Conservation (phyloP, 2,113 vertebrate species). For the Petromus typicus region DNA sequence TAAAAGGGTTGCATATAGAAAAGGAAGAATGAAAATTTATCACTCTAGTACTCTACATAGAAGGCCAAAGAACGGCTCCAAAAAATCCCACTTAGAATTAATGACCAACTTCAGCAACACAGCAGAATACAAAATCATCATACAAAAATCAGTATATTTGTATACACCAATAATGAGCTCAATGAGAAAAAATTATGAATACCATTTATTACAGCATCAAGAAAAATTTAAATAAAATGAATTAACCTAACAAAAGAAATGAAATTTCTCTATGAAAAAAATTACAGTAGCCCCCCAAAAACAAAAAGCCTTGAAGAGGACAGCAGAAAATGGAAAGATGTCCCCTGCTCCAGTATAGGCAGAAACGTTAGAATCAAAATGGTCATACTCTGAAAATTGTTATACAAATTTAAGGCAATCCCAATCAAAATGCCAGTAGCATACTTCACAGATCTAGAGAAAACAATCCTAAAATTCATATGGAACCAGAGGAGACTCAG, state of each 20-base stretch:
- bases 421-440: background rate
- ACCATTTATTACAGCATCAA: background rate
- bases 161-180: background rate
- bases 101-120: background rate
- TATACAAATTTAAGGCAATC: background rate
- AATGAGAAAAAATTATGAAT: background rate
- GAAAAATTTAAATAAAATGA: background rate
- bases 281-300: background rate
- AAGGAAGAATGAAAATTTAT: background rate
- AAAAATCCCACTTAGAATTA: background rate
- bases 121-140: background rate
- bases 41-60: background rate
- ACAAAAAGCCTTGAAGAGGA: background rate
- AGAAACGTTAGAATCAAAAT: background rate
- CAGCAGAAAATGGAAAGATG: background rate
- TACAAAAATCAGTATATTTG: background rate
- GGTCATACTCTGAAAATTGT: background rate
- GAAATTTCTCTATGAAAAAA: background rate
- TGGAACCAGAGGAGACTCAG: background rate
- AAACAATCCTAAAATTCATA: background rate
- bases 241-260: background rate
- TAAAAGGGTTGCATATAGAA: background rate
- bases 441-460: background rate
- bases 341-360: background rate
- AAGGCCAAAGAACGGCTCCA: background rate